Evolutionary conservation across 2,113 vertebrate species (phyloP), one percentile per base, ranked within the genome.

Genomic region (Lutjanus erythropterus): DNA sequence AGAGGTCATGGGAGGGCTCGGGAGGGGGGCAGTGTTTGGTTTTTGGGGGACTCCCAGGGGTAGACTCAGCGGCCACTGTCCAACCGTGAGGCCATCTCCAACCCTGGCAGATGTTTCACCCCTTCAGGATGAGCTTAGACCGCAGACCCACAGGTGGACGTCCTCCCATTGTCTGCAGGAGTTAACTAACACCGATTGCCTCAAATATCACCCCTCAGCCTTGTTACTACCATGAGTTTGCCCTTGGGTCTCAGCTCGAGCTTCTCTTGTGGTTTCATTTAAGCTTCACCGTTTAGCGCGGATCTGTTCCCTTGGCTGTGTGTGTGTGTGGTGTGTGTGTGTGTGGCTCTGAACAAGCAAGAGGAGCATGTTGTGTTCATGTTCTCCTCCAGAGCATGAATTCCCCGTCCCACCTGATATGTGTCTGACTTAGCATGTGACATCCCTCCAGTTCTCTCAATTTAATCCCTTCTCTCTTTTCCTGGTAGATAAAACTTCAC

Each of bases 1-100:
- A 90, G 85, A 84, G 91, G 91, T 89, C 90, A 82, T 69, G 70
- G 76, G 88, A 90, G 87, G 83, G 58, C 67, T 61, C 59, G 74
- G 80, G 58, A 76, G 75, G 62, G 62, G 68, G 81, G 80, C 67
- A 35, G 39, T 78, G 78, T 90, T 86, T 89, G 47, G 82, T 77
- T 89, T 88, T 33, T 33, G 47, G 55, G 66, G 62, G 70, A 74
- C 55, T 87, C 84, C 80, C 74, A 18, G 6, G 72, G 84, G 90
- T 73, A 75, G 74, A 80, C 55, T 89, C 64, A 44, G 79, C 5
- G 31, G 62, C 81, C 58, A 42, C 71, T 77, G 56, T 87, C 87
- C 86, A 74, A 71, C 81, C 0, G 35, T 75, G 75, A 74, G 66
- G 81, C 77, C 33, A 62, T 60, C 66, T 41, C 39, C 16, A 27